Base-by-base conservation (phyloP, 2,888 invertebrate species). In the Ichneumoninae sp. region DNA sequence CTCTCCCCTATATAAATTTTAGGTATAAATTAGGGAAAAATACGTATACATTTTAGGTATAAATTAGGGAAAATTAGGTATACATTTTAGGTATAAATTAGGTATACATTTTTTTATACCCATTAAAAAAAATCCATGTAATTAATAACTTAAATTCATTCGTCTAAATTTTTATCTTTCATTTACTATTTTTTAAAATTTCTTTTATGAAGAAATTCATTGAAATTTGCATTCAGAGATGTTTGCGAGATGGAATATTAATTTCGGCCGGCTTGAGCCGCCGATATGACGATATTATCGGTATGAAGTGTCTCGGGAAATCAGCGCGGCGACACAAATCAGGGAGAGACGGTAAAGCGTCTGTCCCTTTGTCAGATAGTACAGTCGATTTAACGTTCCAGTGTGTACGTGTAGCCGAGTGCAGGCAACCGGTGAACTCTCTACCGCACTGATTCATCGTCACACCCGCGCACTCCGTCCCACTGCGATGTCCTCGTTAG, bases 401-500 rank as follows among this genome's bases (percentile, higher is more conserved):
- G 90, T 87, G 89, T 89, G 62, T 50, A 30, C 30, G 13, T 30
- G 60, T 30, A 6, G 16, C 10, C 30, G 60, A 30, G 33, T 62
- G 30, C 60, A 30, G 83, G 75, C 82, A 79, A 86, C 62, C 86
- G 87, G 75, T 83, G 87, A 89, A 90, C 88, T 89, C 88, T 90
- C 89, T 88, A 88, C 85, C 86, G 87, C 89, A 87, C 90, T 93
- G 93, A 93, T 93, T 93, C 93, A 92, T 93, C 93, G 92, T 93
- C 92, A 93, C 93, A 93, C 93, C 93, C 93, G 93, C 93, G 93
- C 93, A 92, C 88, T 89, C 70, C 89, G 87, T 88, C 89, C 89
- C 88, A 88, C 90, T 87, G 87, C 91, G 89, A 91, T 91, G 92
- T 93, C 91, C 93, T 93, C 93, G 93, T 93, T 93, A 93, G 91